Evolutionary conservation across 2,888 invertebrate genomes (phyloP), one percentile per base, ranked within the genome.

Genomic region (Nomada ruficornis): DNA sequence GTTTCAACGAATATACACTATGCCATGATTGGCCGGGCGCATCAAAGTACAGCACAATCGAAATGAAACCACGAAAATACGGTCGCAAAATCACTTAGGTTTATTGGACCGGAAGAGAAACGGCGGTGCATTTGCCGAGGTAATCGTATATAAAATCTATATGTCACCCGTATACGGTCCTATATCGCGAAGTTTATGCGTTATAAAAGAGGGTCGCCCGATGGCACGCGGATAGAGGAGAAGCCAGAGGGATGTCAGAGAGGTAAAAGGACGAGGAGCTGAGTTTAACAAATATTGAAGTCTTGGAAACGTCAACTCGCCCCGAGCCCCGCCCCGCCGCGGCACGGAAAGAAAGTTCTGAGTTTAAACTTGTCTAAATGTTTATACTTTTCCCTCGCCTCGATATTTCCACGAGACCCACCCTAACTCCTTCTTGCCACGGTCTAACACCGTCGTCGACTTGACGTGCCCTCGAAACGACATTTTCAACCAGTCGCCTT

Each of bases 241-340:
- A 78, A 76, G 80, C 72, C 63, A 64, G 83, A 84, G 85, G 76
- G 82, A 82, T 62, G 72, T 75, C 79, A 71, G 79, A 69, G 77
- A 80, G 80, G 83, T 72, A 75, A 80, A 69, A 68, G 77, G 70
- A 73, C 57, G 82, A 67, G 85, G 68, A 75, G 88, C 72, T 86
- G 88, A 91, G 87, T 91, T 90, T 90, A 90, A 91, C 91, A 91
- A 91, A 90, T 89, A 91, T 91, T 89, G 90, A 91, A 91, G 91
- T 91, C 89, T 85, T 77, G 82, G 84, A 86, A 86, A 90, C 84
- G 90, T 89, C 90, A 84, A 83, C 77, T 68, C 78, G 70, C 79
- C 79, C 74, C 73, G 54, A 68, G 65, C 80, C 73, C 72, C 68
- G 74, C 79, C 76, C 75, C 84, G 77, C 81, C 78, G 79, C 77